A percentile compares a stretch with the other conserved stretches of the same genome.
These are phyloP conservation scores for Chamaea fasciata DNA, from an alignment of 2,113 vertebrate species.

Conservation along the genomic window DNA sequence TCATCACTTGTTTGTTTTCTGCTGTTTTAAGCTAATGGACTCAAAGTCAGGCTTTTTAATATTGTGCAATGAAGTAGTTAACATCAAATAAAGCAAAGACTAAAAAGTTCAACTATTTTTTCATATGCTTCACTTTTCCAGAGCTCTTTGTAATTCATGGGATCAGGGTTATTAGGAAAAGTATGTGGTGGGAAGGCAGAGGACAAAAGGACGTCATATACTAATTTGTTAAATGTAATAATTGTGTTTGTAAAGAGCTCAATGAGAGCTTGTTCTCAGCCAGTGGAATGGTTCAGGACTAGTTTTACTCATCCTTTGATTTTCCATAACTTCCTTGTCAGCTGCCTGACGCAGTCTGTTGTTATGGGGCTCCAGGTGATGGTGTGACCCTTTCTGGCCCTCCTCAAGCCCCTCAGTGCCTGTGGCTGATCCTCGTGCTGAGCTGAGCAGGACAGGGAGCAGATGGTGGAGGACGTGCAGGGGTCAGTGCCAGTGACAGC, in stretches of 20 bases:
- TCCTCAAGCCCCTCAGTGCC: neutral
- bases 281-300: neutral
- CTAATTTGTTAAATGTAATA: neutral
- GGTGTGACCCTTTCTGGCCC: neutral
- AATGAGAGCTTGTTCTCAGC: neutral
- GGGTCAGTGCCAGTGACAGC: no score
- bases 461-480: neutral
- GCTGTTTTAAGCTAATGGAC: neutral
- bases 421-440: neutral
- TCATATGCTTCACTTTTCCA: neutral
- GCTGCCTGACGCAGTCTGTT: neutral
- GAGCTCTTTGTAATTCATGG: neutral
- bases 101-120: neutral
- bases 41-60: neutral
- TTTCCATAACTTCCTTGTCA: neutral
- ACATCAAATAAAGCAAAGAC: neutral
- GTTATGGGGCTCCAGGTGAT: no score
- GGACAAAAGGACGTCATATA: neutral
- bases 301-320: neutral
- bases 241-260: neutral
- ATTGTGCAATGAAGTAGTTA: neutral
- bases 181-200: neutral
- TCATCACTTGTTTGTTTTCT: neutral
- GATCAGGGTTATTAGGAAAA: neutral
- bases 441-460: neutral